Evolutionary conservation across 1,140 invertebrate species (phyloP).

Genomic region (Metaphire vulgaris): DNA sequence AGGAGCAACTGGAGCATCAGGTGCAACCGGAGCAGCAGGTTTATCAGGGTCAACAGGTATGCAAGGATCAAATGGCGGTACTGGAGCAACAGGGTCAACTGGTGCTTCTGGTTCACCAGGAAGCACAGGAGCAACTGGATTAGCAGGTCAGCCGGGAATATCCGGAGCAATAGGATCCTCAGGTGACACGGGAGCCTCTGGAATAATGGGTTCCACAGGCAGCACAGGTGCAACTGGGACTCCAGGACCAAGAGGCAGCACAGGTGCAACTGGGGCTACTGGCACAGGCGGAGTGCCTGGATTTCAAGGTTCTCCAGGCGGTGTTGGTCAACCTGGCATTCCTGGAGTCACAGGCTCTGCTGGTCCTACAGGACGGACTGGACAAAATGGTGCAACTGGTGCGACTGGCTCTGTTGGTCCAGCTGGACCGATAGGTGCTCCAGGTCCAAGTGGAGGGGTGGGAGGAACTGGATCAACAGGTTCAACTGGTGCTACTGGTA

Average conservation of each 20-base stretch:
- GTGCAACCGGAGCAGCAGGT: slow-evolving; percentile 4
- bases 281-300: background rate
- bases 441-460: slow-evolving; percentile 1
- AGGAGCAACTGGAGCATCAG: slow-evolving; percentile 15
- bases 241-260: background rate
- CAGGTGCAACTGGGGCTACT: background rate
- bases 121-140: background rate
- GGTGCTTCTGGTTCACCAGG: background rate
- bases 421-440: background rate
- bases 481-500: slow-evolving; percentile 8
- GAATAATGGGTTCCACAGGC: slow-evolving; percentile 7
- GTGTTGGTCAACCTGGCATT: background rate
- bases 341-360: background rate
- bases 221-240: background rate
- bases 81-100: background rate
- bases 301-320: background rate
- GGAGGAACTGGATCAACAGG: slow-evolving; percentile 15
- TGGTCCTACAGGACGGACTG: background rate
- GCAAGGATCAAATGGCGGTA: background rate
- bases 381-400: background rate
- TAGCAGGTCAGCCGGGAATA: background rate
- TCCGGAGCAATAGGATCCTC: background rate
- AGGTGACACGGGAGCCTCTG: slow-evolving; percentile 13
- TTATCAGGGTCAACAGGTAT: background rate
- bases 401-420: background rate